Evolutionary conservation across 2,797 vertebrate genomes (phyloP), one percentile per base, ranked within the genome.

Genomic region (Monodelphis domestica): DNA sequence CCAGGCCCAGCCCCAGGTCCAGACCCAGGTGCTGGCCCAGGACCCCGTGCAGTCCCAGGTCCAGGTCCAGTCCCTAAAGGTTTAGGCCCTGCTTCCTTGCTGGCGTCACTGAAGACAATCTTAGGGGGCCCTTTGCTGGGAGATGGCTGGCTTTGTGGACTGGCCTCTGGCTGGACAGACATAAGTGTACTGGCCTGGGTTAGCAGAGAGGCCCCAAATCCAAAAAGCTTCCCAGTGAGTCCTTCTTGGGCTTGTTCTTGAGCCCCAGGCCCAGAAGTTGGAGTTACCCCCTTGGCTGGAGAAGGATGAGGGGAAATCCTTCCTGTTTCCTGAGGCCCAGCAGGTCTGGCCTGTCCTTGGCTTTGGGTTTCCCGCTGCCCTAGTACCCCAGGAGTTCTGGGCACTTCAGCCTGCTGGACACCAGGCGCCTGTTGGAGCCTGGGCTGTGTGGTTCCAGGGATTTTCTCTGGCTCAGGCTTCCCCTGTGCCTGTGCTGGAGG

Each of bases 151-250:
- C 99, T 98, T 38, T 99, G 99, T 95, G 98, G 59, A 93, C 98
- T 97, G 59, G 99, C 97, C 88, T 99, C 98, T 53, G 99, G 99
- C 98, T 99, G 99, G 95, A 98, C 99, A 17, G 99, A 99, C 98
- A 99, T 99, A 24, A 99, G 99, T 2, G 99, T 99, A 98, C 99
- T 99, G 14, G 99, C 99, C 98, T 99, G 99, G 98, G 99, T 99
- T 95, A 99, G 98, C 38, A 99, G 99, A 28, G 99, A 99, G 0
- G 99, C 99, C 26, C 99, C 99, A 0, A 99, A 99, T 93, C 99
- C 99, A 0, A 99, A 99, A 90, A 99, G 98, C 98, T 99, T 99
- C 96, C 99, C 99, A 0, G 99, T 99, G 95, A 99, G 98, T 91
- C 99, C 99, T 33, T 99, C 99, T 97, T 99, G 99, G 89, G 99